Evolutionary conservation across 2,113 vertebrate genomes (phyloP), one percentile per base, ranked within the genome.

Genomic region (Leiothrix lutea): DNA sequence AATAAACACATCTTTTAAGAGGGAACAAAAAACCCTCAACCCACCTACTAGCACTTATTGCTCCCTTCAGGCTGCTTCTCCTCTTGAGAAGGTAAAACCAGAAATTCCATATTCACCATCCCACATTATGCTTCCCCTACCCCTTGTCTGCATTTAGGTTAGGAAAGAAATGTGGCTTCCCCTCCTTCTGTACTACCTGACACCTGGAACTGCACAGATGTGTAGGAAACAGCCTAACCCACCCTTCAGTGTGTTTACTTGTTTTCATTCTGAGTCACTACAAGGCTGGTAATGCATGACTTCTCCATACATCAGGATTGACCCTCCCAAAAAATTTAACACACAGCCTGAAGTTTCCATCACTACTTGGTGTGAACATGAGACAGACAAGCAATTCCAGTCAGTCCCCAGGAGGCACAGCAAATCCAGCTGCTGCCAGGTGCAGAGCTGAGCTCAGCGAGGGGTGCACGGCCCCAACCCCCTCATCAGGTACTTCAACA

Each of bases 391-490:
- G 58, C 25, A 11, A 35, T 23, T 21, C 33, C 56, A 42, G 24
- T 83, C 62, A 60, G 44, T 2, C 20, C 74, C 4, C 1, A 77
- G 20, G 36, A 80, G 64, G 5, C 40, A 5, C 17, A 44, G n/a
- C 2, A 25, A 50, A 8, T 60, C 6, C 83, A 57, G 86, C 12
- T 14, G 23, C 31, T 18, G 42, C 42, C 81, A 79, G 69, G 9
- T 5, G 17, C 64, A 80, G 44, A 38, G 66, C 50, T 12, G 73
- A 90, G 80, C 80, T 72, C 80, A 74, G 66, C 1, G 0, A 90
- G 42, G 36, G 36, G 5, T 5, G 2, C 24, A 3, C 0, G 8
- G 28, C 44, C 57, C 44, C 78, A 84, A 6, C 8, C 10, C 64
- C 38, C 6, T 0, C 35, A 8, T 16, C 7, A 42, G 54, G 29